Base-by-base conservation (phyloP, 2,797 vertebrate species). In the Poeciliopsis gracilis region DNA sequence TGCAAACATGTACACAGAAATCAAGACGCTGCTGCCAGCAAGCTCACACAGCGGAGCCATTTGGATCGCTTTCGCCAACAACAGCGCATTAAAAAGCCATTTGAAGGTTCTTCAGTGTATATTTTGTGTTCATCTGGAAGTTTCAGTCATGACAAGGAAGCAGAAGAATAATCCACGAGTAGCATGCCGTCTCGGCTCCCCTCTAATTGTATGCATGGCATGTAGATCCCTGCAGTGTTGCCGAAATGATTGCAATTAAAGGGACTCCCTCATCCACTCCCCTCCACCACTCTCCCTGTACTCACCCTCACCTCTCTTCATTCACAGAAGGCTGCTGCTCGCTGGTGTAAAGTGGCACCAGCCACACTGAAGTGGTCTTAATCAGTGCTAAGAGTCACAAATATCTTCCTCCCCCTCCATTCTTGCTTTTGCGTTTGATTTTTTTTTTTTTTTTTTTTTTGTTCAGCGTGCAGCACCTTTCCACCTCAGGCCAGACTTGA, bases 221-320 rank as follows among this genome's bases (percentile, higher is more conserved):
- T 93, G 91, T 86, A 90, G 87, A 92, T 92, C 90, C 94, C 91
- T 88, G 85, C 90, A 93, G 92, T 87, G 91, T 86, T 90, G 89
- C 88, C 89, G 91, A 92, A 89, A 92, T 95, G 95, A 95, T 95
- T 95, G 95, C 95, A 96, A 95, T 96, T 96, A 95, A 94, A 94
- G 94, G 93, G 91, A 93, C 93, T 95, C 89, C 90, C 91, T 84
- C 79, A 77, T 76, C 80, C 74, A 76, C 71, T 79, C 79, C 83
- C 77, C 81, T 63, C 77, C 78, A 81, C 72, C 70, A 51, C 71
- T 82, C 75, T 75, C 79, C 77, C 61, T n/a, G 25, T 66, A 77
- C 75, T 45, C 82, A 82, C 77, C 83, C 80, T 78, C 69, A 77
- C 76, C 25, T 59, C 81, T 80, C 76, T 83, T 63, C 67, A n/a